phyloP scores from a whole-genome alignment of 2,113 vertebrate species.

The Azemiops feae region DNA sequence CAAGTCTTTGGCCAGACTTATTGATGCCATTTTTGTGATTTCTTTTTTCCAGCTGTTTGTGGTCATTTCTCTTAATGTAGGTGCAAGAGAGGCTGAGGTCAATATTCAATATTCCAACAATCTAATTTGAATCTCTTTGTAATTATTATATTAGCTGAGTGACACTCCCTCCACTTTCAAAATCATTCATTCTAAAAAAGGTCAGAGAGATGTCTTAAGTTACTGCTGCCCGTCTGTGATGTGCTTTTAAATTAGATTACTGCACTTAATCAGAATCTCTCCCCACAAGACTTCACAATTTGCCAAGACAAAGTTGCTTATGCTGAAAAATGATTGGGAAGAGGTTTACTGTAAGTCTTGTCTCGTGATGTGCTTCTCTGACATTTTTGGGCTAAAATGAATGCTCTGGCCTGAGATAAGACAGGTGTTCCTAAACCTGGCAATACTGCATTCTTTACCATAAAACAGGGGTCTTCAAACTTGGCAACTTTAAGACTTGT shows the following conservation, averaged over 20 bases:
- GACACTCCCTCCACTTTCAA: not conserved
- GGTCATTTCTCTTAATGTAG: not conserved
- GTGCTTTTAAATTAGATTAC: not conserved
- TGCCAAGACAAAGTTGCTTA: not conserved
- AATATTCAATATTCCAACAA: constrained; percentile 29
- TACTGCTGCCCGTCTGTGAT: not conserved
- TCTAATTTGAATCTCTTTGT: constrained; percentile 20
- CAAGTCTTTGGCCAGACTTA: constrained; percentile 1
- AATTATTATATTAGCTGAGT: not conserved
- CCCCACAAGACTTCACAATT: not conserved
- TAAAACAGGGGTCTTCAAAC: too few relatives aligned
- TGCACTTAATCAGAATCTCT: not conserved
- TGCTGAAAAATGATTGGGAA: not conserved
- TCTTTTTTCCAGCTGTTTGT: constrained; percentile 4
- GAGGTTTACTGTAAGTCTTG: not conserved
- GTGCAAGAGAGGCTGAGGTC: constrained; percentile 20
- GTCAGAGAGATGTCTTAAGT: not conserved
- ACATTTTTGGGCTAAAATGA: not conserved
- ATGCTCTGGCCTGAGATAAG: not conserved
- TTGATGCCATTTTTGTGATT: not conserved
- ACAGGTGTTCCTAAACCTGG: not conserved
- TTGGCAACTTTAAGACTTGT: too few relatives aligned
- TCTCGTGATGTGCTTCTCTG: not conserved
- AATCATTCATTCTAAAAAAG: not conserved
- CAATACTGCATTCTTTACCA: not conserved